Evolutionary conservation across 2,888 invertebrate genomes (phyloP).

Genomic region (Andrena flavipes): DNA sequence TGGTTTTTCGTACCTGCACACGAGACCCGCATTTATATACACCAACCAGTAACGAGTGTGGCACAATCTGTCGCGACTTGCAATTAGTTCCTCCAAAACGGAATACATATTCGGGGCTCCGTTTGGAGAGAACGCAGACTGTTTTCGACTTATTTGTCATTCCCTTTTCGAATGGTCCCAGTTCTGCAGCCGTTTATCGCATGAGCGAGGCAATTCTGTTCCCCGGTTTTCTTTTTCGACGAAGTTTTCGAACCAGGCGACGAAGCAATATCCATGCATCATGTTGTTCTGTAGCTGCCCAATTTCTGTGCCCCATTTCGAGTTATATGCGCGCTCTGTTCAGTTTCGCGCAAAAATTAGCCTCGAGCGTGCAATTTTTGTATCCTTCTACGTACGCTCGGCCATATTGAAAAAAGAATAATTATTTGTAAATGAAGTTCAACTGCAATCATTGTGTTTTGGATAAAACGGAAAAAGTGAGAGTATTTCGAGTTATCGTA

Average conservation of each 20-base stretch:
- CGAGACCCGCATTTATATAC: neutral
- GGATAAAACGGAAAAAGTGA: too few relatives aligned
- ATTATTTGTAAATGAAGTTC: too few relatives aligned
- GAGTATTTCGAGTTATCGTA: too few relatives aligned
- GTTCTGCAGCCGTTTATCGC: neutral
- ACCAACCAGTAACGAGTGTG: neutral
- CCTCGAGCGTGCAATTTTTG: too few relatives aligned
- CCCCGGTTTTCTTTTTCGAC: neutral
- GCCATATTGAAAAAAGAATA: too few relatives aligned
- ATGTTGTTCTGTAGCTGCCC: neutral
- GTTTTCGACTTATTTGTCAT: conserved; percentile 11
- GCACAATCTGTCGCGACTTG: neutral
- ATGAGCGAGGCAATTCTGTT: neutral
- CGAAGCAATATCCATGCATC: neutral
- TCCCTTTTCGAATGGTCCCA: neutral
- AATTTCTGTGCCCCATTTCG: neutral
- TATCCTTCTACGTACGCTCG: too few relatives aligned
- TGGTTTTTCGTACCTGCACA: too few relatives aligned
- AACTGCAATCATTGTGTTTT: too few relatives aligned
- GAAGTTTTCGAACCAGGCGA: neutral
- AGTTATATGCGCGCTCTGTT: neutral
- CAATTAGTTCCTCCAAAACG: conserved; percentile 44
- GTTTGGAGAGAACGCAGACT: conserved; percentile 41
- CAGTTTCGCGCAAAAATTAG: neutral
- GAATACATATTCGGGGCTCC: conserved; percentile 58